A percentile compares a stretch with the other conserved stretches of the same genome.
Evolutionary conservation across 2,888 invertebrate genomes (phyloP).

Genomic region (Platynereis dumerilii): DNA sequence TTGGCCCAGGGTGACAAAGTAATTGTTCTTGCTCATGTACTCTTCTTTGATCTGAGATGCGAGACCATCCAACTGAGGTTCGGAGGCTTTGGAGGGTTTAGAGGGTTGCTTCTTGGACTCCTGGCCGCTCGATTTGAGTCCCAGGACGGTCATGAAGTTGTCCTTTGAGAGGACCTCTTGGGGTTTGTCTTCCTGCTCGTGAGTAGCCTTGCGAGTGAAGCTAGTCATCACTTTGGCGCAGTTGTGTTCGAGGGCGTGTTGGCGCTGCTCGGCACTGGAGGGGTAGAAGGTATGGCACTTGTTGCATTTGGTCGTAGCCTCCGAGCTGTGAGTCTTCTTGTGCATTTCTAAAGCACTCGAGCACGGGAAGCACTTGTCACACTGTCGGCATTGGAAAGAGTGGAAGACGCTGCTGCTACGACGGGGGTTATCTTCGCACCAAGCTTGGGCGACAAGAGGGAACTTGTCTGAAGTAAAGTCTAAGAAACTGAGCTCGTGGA

Average conservation of each 20-base stretch:
- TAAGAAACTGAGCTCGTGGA: slow-evolving; percentile 69
- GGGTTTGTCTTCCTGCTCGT: slow-evolving; percentile 39
- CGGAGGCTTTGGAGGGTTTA: too few species aligned
- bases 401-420: slow-evolving; percentile 53
- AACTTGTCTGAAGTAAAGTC: slow-evolving; percentile 83
- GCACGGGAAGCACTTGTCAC: slow-evolving; percentile 61
- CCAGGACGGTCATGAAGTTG: slow-evolving; percentile 36
- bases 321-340: slow-evolving; percentile 48
- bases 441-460: slow-evolving; percentile 77
- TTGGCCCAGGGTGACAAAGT: slow-evolving; percentile 44
- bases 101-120: not conserved
- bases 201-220: slow-evolving; percentile 16
- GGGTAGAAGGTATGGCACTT: slow-evolving; percentile 71
- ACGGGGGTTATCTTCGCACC: slow-evolving; percentile 72
- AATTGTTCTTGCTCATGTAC: slow-evolving; percentile 32
- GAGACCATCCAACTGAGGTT: too few species aligned
- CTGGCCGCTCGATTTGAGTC: slow-evolving; percentile 19
- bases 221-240: slow-evolving; percentile 30
- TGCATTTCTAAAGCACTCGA: slow-evolving; percentile 58
- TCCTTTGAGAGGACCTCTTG: slow-evolving; percentile 40
- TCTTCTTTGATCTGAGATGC: not conserved
- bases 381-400: slow-evolving; percentile 57
- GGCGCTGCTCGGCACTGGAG: slow-evolving; percentile 54
- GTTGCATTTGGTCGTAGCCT: slow-evolving; percentile 51
- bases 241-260: slow-evolving; percentile 55